Evolutionary conservation across 2,888 invertebrate genomes (phyloP), one percentile per base, ranked within the genome.

Genomic region (Stenotaenia linearis): DNA sequence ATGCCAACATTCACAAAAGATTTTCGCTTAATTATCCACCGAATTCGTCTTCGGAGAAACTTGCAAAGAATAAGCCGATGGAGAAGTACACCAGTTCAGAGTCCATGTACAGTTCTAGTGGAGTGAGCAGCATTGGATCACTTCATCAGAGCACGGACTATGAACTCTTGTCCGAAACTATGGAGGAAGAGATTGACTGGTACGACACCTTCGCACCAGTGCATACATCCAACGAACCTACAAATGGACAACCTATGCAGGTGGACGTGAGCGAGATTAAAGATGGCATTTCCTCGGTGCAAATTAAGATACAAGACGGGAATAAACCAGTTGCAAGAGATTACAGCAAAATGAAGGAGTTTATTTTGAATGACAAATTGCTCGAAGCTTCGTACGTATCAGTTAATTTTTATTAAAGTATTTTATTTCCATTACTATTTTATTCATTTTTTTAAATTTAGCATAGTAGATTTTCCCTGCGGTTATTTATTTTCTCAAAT

Each of bases 1-100:
- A 85, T 80, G 83, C 88, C 77, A 88, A 87, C 81, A 90, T 90
- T 82, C 89, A 90, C 85, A 91, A 91, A 85, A 87, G 90, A 76
- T 85, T 90, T 80, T 90, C 90, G 18, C 90, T 90, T 90, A 90
- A 90, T 85, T 89, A 88, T 82, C 78, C 78, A n/a, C 30, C 56
- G 30, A 30, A 15, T 23, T 32, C 45, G 32, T 30, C 40, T 21
- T 23, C 23, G 18, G 56, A 30, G 10, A 74, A 76, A 18, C 40
- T 80, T 50, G 40, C 40, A 50, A 80, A 81, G 50, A 81, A 83
- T 79, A 81, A 83, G 74, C 82, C 84, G n/a, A 83, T 83, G 78
- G 83, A 82, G 75, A 85, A 85, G 82, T 84, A 84, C 74, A 82
- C 84, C 79, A 86, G 86, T 81, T 83, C 85, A 6, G 87, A 87